A percentile compares a stretch with the other conserved stretches of the same genome.
Evolutionary conservation across 2,797 vertebrate species (phyloP).

Genomic region (Pipistrellus nathusii): DNA sequence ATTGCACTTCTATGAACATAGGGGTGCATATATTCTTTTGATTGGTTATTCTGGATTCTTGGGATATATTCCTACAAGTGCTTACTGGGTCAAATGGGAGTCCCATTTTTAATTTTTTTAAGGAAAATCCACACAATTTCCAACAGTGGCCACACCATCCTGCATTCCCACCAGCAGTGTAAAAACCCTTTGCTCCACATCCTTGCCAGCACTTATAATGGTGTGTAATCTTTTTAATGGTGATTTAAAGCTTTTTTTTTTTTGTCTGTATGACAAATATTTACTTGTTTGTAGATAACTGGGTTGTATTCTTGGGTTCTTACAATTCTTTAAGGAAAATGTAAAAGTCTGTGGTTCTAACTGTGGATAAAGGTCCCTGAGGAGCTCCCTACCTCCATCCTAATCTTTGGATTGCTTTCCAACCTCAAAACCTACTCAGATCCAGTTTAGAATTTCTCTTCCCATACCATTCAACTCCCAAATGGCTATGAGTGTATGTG

Average conservation of each 20-base stretch:
- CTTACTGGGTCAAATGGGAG: too few relatives aligned
- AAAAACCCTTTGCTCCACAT: too few relatives aligned
- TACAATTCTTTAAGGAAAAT: not conserved
- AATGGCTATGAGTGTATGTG: not conserved
- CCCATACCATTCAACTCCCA: not conserved
- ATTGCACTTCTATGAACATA: too few relatives aligned
- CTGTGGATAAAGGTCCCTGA: not conserved
- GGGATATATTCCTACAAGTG: too few relatives aligned
- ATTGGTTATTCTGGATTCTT: too few relatives aligned
- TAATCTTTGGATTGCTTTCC: not conserved
- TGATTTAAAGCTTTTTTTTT: not conserved
- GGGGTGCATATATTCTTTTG: too few relatives aligned
- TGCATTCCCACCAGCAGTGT: too few relatives aligned
- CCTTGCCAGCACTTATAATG: too few relatives aligned
- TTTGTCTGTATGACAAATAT: not conserved
- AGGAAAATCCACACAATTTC: too few relatives aligned
- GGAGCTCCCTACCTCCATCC: not conserved
- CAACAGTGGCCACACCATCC: too few relatives aligned
- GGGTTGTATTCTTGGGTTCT: not conserved
- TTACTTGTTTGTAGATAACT: conserved; percentile 3
- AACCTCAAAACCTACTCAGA: not conserved
- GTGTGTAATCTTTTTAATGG: too few relatives aligned
- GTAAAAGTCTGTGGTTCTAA: not conserved
- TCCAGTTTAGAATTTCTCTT: not conserved
- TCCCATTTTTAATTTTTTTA: too few relatives aligned